A percentile compares a stretch with the other conserved stretches of the same genome.
Evolutionary conservation across 2,797 vertebrate genomes (phyloP).

Genomic region (Chrysocyon brachyurus): DNA sequence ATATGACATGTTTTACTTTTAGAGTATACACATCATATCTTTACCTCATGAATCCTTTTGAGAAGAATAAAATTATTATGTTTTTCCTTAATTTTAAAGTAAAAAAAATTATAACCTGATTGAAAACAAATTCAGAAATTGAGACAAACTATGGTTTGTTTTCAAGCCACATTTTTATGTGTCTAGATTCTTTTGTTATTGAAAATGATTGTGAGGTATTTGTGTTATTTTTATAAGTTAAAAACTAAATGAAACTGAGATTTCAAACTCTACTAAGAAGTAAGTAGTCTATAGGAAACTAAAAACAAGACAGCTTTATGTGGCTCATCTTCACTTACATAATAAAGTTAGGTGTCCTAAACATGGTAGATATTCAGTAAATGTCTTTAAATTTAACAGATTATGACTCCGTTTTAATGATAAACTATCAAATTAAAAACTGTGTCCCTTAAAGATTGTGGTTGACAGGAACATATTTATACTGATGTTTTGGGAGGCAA

Average conservation of each 20-base stretch:
- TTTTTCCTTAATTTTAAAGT: neutral
- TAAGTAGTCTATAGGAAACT: neutral
- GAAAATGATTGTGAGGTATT: neutral
- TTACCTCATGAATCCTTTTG: neutral
- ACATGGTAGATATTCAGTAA: neutral
- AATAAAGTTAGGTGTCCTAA: neutral
- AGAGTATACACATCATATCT: neutral
- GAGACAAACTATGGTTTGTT: neutral
- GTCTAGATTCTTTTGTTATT: neutral
- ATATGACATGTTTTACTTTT: neutral
- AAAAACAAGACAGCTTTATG: neutral
- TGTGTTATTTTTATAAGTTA: neutral
- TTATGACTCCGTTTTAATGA: neutral
- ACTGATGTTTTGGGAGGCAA: neutral
- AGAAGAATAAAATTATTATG: neutral
- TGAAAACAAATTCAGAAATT: conserved; percentile 1
- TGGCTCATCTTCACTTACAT: neutral
- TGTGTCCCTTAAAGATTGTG: neutral
- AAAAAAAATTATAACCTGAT: neutral
- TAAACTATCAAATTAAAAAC: neutral
- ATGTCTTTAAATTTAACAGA: neutral
- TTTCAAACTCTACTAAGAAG: neutral
- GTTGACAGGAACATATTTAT: neutral
- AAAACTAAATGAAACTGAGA: neutral
- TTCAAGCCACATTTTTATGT: neutral